Conservation (phyloP, 2,113 vertebrate species). For the Poeciliopsis turrubarensis region DNA sequence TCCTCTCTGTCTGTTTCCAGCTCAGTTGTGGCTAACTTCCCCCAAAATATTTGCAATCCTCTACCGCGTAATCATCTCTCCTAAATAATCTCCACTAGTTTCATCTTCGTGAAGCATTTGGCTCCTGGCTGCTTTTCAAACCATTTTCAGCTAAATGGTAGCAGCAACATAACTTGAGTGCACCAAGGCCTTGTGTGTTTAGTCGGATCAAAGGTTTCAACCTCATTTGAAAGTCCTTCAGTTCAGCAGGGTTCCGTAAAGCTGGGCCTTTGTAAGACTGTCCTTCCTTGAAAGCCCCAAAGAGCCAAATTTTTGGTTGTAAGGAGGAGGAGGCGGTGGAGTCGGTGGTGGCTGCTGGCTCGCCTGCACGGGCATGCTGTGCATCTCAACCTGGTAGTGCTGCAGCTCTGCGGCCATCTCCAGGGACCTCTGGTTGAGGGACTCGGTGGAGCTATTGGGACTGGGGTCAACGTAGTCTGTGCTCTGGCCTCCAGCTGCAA, state of each 20-base stretch:
- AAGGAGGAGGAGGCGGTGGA: conserved; percentile 84
- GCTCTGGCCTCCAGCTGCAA: conserved; percentile 73
- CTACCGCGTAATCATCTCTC: conserved; percentile 19
- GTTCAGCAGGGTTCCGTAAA: conserved; percentile 96
- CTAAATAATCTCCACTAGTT: conserved; percentile 42
- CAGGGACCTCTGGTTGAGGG: conserved; percentile 87
- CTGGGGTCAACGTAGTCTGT: conserved; percentile 87
- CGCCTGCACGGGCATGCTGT: conserved; percentile 79
- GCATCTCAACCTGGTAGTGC: conserved; percentile 88
- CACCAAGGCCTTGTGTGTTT: conserved; percentile 3
- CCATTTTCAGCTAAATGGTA: conserved; percentile 30
- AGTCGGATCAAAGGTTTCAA: conserved; percentile 19
- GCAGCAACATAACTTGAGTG: conserved; percentile 14
- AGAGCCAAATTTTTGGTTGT: conserved; percentile 88
- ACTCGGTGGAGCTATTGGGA: conserved; percentile 91
- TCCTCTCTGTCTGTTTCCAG: not conserved
- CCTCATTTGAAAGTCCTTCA: conserved; percentile 67
- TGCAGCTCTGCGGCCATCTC: conserved; percentile 89
- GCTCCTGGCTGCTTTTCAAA: conserved; percentile 36
- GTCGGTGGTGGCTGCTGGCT: conserved; percentile 68
- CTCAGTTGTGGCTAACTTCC: conserved; percentile 1
- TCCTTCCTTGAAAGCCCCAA: conserved; percentile 95
- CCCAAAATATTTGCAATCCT: conserved; percentile 29
- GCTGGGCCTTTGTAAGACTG: conserved; percentile 97
- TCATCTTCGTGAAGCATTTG: conserved; percentile 42